Evolutionary conservation across 2,113 vertebrate genomes (phyloP), one percentile per base, ranked within the genome.

Genomic region (Ciconia stormi): DNA sequence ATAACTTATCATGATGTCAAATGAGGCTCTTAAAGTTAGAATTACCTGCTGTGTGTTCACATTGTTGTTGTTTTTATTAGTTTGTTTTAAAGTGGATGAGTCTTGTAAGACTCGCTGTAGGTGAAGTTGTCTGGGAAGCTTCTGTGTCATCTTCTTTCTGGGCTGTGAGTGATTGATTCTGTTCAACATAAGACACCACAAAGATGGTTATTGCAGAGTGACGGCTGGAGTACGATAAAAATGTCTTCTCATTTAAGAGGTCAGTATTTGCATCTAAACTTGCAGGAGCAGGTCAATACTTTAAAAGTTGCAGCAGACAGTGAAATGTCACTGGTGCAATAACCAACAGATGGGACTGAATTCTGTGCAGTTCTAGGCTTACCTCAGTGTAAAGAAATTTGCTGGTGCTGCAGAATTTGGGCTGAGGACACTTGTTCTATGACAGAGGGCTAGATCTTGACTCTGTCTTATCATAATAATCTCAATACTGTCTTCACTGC

Each of bases 21-120:
- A 93, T 50, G 46, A 95, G 44, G 10, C 13, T 91, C n/a, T 78
- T 81, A 73, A 91, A 82, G 63, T 55, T 40, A 63, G 52, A 79
- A 85, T 79, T 79, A 59, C 22, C 27, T 66, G 30, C 58, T 56
- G 21, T 6, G 0, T 56, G 18, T 69, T 95, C 70, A 76, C 36
- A 40, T 66, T 83, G 26, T 58, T 72, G 30, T 30, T 61, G 11
- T 34, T 80, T 53, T 80, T 66, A 58, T 82, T 79, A 76, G 53
- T 72, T 66, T 40, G 10, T 42, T 90, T 86, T 34, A 27, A 58
- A 65, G 50, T 62, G 42, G 70, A 52, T 20, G 65, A 50, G 15
- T 89, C 69, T 78, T 84, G 61, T 76, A 78, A 83, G 83, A 83
- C 36, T 90, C 0, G 0, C 14, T 63, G 56, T 56, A 62, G 65